phyloP scores from a whole-genome alignment of 2,888 invertebrate species.

The Atethmia centrago region DNA sequence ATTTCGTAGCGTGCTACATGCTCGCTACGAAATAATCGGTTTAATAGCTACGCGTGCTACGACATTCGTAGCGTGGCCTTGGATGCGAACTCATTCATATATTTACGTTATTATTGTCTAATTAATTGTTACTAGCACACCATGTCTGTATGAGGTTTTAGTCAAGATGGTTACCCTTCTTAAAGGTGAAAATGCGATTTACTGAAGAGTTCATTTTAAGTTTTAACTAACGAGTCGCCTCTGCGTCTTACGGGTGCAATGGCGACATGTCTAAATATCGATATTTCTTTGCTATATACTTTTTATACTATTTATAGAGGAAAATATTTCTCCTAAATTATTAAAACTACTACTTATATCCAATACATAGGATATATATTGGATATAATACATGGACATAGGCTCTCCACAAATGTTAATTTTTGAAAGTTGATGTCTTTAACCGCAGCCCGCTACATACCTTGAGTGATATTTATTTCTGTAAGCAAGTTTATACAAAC shows the following conservation, averaged over 20 bases:
- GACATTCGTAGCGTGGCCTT: conserved; percentile 45
- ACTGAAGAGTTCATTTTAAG: background rate
- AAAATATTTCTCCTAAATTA: background rate
- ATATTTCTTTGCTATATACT: too few species aligned
- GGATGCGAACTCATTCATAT: conserved; percentile 27
- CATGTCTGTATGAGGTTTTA: background rate
- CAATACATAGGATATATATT: too few species aligned
- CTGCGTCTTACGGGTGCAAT: background rate
- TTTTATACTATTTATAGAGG: too few species aligned
- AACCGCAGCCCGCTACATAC: background rate
- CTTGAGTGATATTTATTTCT: too few species aligned
- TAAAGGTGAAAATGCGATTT: background rate
- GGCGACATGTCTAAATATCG: too few species aligned
- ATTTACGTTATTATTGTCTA: conserved; percentile 14
- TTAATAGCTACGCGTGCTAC: conserved; percentile 43
- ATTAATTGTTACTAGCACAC: background rate
- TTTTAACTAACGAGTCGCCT: too few species aligned
- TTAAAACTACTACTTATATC: background rate
- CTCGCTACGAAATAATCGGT: conserved; percentile 39
- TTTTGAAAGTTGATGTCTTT: background rate
- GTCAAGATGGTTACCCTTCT: background rate
- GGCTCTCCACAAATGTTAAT: background rate
- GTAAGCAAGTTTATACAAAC: too few species aligned
- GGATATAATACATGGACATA: too few species aligned
- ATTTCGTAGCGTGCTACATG: conserved; percentile 50